Conservation (phyloP, 2,113 vertebrate genomes). For the Mohoua ochrocephala region DNA sequence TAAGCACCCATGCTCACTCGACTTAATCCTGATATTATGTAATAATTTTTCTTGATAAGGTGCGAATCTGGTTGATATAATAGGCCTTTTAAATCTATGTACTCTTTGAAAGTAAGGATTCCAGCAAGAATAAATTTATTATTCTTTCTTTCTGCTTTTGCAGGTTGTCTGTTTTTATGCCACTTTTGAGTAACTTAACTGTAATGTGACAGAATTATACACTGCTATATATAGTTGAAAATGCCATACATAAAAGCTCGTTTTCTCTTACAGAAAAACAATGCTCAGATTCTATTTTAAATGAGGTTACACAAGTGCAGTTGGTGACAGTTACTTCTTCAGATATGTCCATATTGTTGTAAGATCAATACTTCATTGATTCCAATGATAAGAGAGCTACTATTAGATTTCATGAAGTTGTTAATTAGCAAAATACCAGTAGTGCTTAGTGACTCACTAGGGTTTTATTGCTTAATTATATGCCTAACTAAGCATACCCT, state of each 20-base stretch:
- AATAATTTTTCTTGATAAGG: not conserved
- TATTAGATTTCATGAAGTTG: not conserved
- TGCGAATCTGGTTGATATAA: not conserved
- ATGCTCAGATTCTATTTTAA: not conserved
- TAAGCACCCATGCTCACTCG: rapidly evolving
- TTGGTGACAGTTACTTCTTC: not conserved
- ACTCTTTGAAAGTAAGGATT: not conserved
- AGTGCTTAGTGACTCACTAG: conserved; percentile 20
- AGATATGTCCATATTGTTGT: not conserved
- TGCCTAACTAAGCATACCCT: conserved; percentile 37
- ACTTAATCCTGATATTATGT: not conserved
- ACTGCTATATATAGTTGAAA: not conserved
- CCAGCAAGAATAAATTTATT: not conserved
- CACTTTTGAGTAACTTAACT: not conserved
- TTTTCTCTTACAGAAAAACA: not conserved
- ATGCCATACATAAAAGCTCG: not conserved
- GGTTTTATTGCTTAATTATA: conserved; percentile 48
- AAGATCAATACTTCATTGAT: conserved; percentile 27
- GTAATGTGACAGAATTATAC: not conserved
- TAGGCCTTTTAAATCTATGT: not conserved
- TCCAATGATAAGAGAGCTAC: not conserved
- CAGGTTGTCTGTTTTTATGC: not conserved
- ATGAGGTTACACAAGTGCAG: not conserved
- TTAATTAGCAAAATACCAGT: conserved; percentile 37
- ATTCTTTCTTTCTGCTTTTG: not conserved